Base-by-base conservation (phyloP, 2,888 invertebrate species). In the Drosophila greeni region DNA sequence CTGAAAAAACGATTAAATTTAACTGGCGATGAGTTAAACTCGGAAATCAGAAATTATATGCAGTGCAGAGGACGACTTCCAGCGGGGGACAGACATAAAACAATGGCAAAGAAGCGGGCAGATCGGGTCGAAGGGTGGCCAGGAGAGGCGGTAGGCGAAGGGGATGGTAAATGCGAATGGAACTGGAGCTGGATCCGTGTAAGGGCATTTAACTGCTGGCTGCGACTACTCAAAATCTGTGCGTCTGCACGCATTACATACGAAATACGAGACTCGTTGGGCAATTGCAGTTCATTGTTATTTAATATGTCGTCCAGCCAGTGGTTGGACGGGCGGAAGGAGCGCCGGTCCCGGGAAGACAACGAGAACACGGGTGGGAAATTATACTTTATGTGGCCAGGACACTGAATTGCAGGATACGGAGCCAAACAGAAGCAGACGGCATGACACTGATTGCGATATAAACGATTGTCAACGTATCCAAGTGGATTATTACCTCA, bases 401-500 rank as follows among this genome's bases (percentile, higher is more conserved):
- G 74, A 66, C 64, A 70, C 64, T 64, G 73, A 57, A 66, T 51
- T 51, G 42, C 70, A 66, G 66, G 65, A 45, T 42, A 54, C 37
- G 26, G 33, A 56, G 55, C 54, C 55, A 62, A 49, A 53, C 64
- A 52, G 59, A 52, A 62, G 76, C 74, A 77, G 81, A 74, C 74
- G 81, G 79, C 81, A 73, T 72, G 78, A 74, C 82, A 83, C 84
- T 84, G 85, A 84, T 84, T 84, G 84, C 83, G 74, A 80, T 84
- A 78, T 79, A 85, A 86, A 82, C 82, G 85, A 85, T 85, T 85
- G 85, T 85, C 86, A 82, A 79, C 82, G 83, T 81, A 81, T 74
- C 79, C 84, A 78, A 84, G 83, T 85, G 84, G 85, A 84, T 84
- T 84, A 84, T 85, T 84, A 83, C 85, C 85, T 82, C 83, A 84